These are phyloP conservation scores for Cynopterus brachyotis DNA, from an alignment of 2,113 vertebrate genomes.

Conservation along the genomic window DNA sequence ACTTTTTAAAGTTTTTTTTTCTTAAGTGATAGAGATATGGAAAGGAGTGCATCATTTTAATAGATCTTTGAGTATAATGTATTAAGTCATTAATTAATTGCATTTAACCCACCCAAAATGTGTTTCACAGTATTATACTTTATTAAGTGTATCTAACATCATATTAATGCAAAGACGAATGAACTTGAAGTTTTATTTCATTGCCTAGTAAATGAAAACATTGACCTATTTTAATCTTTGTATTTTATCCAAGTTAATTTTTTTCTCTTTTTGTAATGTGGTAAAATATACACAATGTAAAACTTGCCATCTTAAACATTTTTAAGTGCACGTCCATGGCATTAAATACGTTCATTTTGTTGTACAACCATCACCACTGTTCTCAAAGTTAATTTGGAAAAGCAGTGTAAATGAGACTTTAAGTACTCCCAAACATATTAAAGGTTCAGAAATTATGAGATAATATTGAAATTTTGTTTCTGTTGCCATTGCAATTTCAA, in stretches of 20 bases:
- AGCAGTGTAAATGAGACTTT: background rate
- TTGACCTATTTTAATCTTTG: background rate
- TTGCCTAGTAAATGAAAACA: constrained; percentile 3
- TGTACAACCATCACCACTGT: background rate
- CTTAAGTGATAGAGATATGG: background rate
- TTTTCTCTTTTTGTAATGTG: background rate
- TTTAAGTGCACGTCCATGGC: background rate
- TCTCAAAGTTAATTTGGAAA: background rate
- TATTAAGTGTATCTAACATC: background rate
- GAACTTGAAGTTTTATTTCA: background rate
- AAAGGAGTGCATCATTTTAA: background rate
- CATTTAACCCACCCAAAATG: background rate
- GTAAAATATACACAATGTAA: background rate
- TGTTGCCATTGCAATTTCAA: background rate
- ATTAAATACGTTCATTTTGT: background rate
- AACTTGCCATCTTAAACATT: background rate
- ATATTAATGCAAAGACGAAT: constrained; percentile 35
- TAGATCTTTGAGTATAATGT: background rate
- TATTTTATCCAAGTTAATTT: background rate
- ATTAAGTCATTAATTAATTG: background rate
- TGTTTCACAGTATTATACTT: background rate
- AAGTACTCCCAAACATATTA: background rate
- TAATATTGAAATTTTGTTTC: constrained; percentile 4
- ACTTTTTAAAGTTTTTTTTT: background rate
- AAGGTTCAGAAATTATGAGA: background rate